These are phyloP conservation scores for Drosophila eohydei DNA, from an alignment of 2,888 invertebrate genomes.

Conservation along the genomic window DNA sequence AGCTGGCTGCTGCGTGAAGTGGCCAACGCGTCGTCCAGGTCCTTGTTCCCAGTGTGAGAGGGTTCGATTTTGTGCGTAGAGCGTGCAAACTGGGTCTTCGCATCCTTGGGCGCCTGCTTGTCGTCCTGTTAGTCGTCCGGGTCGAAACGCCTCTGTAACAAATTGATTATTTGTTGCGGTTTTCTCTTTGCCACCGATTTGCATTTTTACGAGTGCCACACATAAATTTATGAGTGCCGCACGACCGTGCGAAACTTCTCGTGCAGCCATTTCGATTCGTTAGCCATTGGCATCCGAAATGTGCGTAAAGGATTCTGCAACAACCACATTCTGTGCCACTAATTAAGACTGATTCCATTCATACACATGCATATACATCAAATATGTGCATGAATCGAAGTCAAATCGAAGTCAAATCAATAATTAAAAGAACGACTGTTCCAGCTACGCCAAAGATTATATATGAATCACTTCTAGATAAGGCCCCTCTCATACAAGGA, in stretches of 20 bases:
- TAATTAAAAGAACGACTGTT: no score
- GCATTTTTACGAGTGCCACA: constrained; percentile 71
- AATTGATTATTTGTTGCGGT: constrained; percentile 78
- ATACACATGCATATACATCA: not conserved
- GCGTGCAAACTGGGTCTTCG: constrained; percentile 16
- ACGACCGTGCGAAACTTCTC: constrained; percentile 70
- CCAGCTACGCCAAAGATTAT: no score
- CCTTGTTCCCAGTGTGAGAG: constrained; percentile 62
- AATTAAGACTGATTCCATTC: constrained; percentile 10
- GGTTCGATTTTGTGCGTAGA: constrained; percentile 67
- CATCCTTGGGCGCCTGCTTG: constrained; percentile 15
- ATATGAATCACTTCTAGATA: no score
- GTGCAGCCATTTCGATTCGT: constrained; percentile 40
- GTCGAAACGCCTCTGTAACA: constrained; percentile 74
- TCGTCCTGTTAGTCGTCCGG: constrained; percentile 20
- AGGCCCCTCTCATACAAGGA: no score
- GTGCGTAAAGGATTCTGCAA: constrained; percentile 19
- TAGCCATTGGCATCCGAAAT: constrained; percentile 24
- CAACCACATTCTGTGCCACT: not conserved
- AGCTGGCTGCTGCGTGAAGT: constrained; percentile 56
- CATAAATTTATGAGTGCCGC: constrained; percentile 75
- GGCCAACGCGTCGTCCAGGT: constrained; percentile 37
- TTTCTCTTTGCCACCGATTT: constrained; percentile 55
- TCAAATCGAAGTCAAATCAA: no score
- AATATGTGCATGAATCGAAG: not conserved